Evolutionary conservation across 2,888 invertebrate genomes (phyloP), one percentile per base, ranked within the genome.

Genomic region (Agrilus biguttatus): DNA sequence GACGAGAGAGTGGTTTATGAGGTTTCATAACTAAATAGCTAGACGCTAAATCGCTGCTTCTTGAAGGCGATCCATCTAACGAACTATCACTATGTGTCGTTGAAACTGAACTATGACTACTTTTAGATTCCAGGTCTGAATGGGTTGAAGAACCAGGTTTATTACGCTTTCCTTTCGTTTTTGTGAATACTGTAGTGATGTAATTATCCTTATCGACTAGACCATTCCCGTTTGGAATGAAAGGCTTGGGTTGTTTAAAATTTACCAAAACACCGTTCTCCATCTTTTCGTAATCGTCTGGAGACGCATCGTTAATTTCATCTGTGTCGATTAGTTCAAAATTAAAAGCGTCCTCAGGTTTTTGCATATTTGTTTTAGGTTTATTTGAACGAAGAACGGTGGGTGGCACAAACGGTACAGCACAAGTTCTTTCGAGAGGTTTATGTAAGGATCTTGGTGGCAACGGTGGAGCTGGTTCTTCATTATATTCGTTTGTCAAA

Each of bases 251-350:
- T 10, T 37, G 37, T 19, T 21, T 19, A 6, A 21, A 21, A 8
- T 36, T 14, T 8, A 37, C 12, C 37, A 37, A 12, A 14, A 34
- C 14, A 14, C 28, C n/a, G 42, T 28, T 46, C 32, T 36, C 39
- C 36, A 38, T 39, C 43, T 44, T 35, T 49, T 45, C 32, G 37
- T 45, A 39, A 10, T 28, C 28, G 42, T 14, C 41, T 37, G 33
- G 47, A 45, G 42, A 50, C 6, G 52, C 53, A 33, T 52, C 70
- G 64, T 48, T 66, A 61, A 57, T 72, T 58, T 87, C 88, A 57
- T 88, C 88, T 10, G 81, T 84, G 56, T 88, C 88, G 47, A 88
- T 80, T 45, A 88, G 75, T 62, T 88, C 88, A 61, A 87, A 88
- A 51, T 79, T 80, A 59, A 88, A 88, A 38, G 82, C 78, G 60